Percentiles rank a stretch among this genome's conserved stretches.
phyloP scores from a whole-genome alignment of 2,113 vertebrate genomes.

The Ranitomeya imitator region DNA sequence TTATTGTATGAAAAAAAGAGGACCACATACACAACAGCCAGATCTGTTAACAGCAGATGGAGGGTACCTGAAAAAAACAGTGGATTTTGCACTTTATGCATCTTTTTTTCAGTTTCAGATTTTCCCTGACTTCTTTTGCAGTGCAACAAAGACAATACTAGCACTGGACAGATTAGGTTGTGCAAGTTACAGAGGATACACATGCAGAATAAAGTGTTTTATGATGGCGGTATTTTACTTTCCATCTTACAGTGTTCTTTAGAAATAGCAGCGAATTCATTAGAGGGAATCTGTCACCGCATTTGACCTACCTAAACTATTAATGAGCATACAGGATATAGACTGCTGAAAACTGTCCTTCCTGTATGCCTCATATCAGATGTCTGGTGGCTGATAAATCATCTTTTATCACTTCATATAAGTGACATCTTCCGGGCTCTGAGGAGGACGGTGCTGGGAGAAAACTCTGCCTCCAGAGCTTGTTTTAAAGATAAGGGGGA shows the following conservation, averaged over 20 bases:
- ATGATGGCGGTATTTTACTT: conserved; percentile 5
- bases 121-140: conserved; percentile 1
- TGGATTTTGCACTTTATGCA: neutral
- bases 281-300: neutral
- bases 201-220: conserved; percentile 14
- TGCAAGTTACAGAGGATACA: neutral
- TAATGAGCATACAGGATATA: too few species aligned
- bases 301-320: too few species aligned
- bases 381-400: too few species aligned
- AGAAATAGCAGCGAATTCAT: conserved; percentile 37
- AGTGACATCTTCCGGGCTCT: too few species aligned
- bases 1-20: conserved; percentile 33
- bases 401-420: too few species aligned
- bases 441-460: too few species aligned
- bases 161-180: neutral
- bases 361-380: too few species aligned
- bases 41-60: neutral
- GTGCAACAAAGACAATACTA: neutral
- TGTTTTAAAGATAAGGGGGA: too few species aligned
- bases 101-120: neutral
- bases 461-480: too few species aligned
- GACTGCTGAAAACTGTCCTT: too few species aligned
- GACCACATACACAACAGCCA: neutral
- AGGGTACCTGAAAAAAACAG: neutral
- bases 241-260: conserved; percentile 43